Evolutionary conservation across 2,797 vertebrate species (phyloP).

Genomic region (Eupleurogrammus muticus): DNA sequence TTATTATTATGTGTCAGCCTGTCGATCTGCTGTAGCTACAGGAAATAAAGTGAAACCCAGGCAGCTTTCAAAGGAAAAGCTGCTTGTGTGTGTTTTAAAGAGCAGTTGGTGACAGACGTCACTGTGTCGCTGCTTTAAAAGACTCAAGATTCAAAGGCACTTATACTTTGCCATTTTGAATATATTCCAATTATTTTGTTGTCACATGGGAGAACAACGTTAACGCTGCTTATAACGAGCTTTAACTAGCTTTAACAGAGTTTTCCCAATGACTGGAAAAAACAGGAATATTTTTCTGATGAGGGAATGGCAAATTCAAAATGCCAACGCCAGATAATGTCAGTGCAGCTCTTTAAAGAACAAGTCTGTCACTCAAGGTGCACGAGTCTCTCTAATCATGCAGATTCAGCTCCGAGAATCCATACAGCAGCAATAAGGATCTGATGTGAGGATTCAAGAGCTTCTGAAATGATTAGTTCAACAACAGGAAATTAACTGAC

Average conservation of each 20-base stretch:
- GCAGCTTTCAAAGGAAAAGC: slow-evolving; percentile 56
- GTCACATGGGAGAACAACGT: slow-evolving; percentile 29
- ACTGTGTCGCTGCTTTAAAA: slow-evolving; percentile 13
- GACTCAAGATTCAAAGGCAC: slow-evolving; percentile 38
- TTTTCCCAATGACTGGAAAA: slow-evolving; percentile 41
- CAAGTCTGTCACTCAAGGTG: slow-evolving; percentile 28
- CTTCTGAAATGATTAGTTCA: not conserved
- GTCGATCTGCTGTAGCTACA: slow-evolving; percentile 70
- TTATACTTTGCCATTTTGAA: slow-evolving; percentile 56
- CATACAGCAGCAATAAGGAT: not conserved
- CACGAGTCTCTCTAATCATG: not conserved
- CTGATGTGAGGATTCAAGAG: not conserved
- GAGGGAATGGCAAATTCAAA: slow-evolving; percentile 44
- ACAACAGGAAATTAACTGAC: not conserved
- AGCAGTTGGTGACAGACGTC: slow-evolving; percentile 59
- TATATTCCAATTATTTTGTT: slow-evolving; percentile 48
- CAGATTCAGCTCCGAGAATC: no score
- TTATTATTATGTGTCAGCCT: slow-evolving; percentile 64
- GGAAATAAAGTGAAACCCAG: slow-evolving; percentile 54
- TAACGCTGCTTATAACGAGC: slow-evolving; percentile 19
- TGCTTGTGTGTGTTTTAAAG: slow-evolving; percentile 59
- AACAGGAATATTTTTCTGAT: slow-evolving; percentile 35
- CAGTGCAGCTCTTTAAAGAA: slow-evolving; percentile 32
- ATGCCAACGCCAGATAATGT: slow-evolving; percentile 56
- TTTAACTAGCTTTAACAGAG: no score